Conservation (phyloP, 2,888 invertebrate genomes). For the Meandrusa payeni region DNA sequence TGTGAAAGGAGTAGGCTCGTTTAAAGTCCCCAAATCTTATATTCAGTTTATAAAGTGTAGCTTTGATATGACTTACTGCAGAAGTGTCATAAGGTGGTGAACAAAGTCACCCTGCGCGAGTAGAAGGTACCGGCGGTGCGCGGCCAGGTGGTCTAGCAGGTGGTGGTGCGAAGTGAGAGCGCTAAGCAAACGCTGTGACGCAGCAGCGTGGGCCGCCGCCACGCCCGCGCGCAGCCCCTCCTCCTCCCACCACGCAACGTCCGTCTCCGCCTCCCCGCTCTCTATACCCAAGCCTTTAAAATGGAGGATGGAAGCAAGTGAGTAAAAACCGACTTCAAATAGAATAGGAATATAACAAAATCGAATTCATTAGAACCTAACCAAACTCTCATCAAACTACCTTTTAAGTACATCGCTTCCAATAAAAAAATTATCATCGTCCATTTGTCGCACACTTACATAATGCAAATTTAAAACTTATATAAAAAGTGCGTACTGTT, state of each 20-base stretch:
- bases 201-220: slow-evolving; percentile 91
- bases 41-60: no score
- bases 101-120: slow-evolving; percentile 98
- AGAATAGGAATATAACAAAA: not conserved
- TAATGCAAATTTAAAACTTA: no score
- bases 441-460: no score
- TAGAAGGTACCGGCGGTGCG: slow-evolving; percentile 93
- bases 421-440: no score
- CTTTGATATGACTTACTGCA: slow-evolving; percentile 84
- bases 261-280: slow-evolving; percentile 26
- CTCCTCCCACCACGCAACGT: slow-evolving; percentile 70
- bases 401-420: no score
- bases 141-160: slow-evolving; percentile 93
- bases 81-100: slow-evolving; percentile 93
- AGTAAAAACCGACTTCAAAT: no score
- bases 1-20: no score
- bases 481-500: slow-evolving; percentile 3
- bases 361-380: no score
- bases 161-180: slow-evolving; percentile 93
- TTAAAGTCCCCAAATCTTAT: no score
- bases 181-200: slow-evolving; percentile 91
- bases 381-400: no score
- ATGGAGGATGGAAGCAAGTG: no score
- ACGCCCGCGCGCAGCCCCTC: slow-evolving; percentile 88
- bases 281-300: not conserved